These are phyloP conservation scores for Otolemur garnettii DNA, from an alignment of 2,113 vertebrate species.

Conservation along the genomic window DNA sequence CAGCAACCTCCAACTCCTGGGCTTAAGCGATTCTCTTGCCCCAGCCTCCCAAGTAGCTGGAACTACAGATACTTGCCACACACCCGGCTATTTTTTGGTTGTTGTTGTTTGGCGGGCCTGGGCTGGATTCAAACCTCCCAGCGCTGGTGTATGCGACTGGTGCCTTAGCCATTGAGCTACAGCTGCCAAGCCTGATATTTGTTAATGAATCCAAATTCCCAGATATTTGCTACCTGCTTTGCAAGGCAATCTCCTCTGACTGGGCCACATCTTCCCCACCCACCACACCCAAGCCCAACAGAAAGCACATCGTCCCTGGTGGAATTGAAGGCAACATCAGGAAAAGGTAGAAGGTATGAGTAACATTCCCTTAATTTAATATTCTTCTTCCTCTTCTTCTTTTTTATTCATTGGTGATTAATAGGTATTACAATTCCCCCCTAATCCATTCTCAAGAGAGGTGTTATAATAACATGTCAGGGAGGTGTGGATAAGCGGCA, in stretches of 20 bases:
- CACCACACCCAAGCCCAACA: background rate
- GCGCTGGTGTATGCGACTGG: no score
- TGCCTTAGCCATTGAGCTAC: no score
- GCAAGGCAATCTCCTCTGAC: background rate
- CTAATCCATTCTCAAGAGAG: slow-evolving; percentile 79
- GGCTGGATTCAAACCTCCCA: no score
- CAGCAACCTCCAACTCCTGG: no score
- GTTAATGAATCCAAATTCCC: background rate
- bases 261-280: background rate
- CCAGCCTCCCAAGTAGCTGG: no score
- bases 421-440: slow-evolving; percentile 72
- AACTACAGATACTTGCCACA: no score
- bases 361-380: slow-evolving; percentile 60
- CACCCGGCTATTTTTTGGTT: no score
- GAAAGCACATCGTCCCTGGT: background rate
- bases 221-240: background rate
- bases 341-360: background rate
- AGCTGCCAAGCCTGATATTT: background rate
- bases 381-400: slow-evolving; percentile 29
- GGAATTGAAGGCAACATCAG: background rate
- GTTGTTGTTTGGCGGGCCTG: no score
- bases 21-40: no score
- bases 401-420: slow-evolving; percentile 73
- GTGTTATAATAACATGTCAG: slow-evolving; percentile 83
- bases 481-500: slow-evolving; percentile 74